Base-by-base conservation (phyloP, 2,888 invertebrate species). In the Oxytorus armatus region DNA sequence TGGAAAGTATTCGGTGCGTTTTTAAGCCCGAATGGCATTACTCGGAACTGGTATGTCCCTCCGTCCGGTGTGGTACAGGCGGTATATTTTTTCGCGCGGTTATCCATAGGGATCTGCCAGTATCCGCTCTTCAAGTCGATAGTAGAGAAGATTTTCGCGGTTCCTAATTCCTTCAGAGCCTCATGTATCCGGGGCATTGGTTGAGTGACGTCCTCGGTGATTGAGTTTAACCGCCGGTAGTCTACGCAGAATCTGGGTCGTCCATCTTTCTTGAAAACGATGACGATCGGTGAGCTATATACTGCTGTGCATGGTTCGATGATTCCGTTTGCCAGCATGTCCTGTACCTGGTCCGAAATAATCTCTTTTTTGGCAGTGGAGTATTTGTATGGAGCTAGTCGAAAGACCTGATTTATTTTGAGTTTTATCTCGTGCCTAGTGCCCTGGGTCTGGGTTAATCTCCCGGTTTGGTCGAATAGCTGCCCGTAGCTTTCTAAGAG, bases 101-200 rank as follows among this genome's bases (percentile, higher is more conserved):
- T 72, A 1, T 79, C 82, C 81, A 89, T 77, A 1, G 85, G 86
- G 0, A 89, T 74, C 39, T 89, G 88, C 88, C 89, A 90, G 51
- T 88, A 90, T 2, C 88, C 87, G 59, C 83, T 83, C 29, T 84
- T 84, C 3, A 89, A 68, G 16, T 90, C 89, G 1, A 89, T 55
- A 8, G 87, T 86, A 1, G 87, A 78, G 49, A 89, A 89, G 4
- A 88, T 73, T n/a, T 47, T 68, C 0, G 89, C 88, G 7, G 51
- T 63, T 0, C 86, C 85, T 0, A 88, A 61, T 16, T 82, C 84
- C 16, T 83, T 80, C 0, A 87, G 49, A 0, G 85, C 57, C 0
- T 84, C 85, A 0, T 81, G 83, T 3, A 42, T 68, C 0, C 23
- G n/a, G 0, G 53, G 68, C 14, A 68, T 55, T n/a, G n/a, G n/a